Evolutionary conservation across 1,140 invertebrate species (phyloP).

Genomic region (Latrodectus geometricus): DNA sequence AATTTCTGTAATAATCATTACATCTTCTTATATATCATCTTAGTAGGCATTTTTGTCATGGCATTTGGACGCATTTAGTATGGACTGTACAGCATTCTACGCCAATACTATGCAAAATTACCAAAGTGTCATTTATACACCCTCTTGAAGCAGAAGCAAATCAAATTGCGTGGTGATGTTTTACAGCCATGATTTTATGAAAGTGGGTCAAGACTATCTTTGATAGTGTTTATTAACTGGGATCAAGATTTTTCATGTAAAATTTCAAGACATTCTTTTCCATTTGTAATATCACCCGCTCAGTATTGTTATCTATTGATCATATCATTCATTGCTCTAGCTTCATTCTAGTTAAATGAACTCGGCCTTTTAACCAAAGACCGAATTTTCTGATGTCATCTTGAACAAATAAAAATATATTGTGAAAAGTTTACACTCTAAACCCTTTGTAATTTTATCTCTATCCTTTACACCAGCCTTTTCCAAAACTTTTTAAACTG

Average conservation of each 20-base stretch:
- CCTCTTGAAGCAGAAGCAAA: neutral
- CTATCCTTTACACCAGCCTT: slow-evolving; percentile 15
- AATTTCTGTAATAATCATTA: neutral
- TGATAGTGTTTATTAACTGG: slow-evolving; percentile 32
- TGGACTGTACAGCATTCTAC: neutral
- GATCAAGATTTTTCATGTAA: slow-evolving; percentile 55
- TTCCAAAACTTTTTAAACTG: neutral
- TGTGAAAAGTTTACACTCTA: slow-evolving; percentile 40
- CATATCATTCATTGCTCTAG: slow-evolving; percentile 43
- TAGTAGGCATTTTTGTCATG: no score
- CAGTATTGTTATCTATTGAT: slow-evolving; percentile 57
- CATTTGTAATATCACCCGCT: slow-evolving; percentile 36
- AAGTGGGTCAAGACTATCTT: slow-evolving; percentile 22
- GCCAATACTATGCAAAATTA: slow-evolving; percentile 14
- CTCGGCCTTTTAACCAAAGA: neutral
- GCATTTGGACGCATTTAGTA: neutral
- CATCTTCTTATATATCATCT: neutral
- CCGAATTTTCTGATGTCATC: slow-evolving; percentile 19
- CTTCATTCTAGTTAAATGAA: slow-evolving; percentile 27
- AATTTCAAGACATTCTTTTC: slow-evolving; percentile 17
- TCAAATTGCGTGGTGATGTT: neutral
- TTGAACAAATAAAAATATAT: slow-evolving; percentile 36
- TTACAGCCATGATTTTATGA: neutral
- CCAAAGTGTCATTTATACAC: slow-evolving; percentile 19
- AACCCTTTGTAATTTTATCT: slow-evolving; percentile 40